Base-by-base conservation (phyloP, 2,888 invertebrate genomes). In the Eupithecia pulchellata region DNA sequence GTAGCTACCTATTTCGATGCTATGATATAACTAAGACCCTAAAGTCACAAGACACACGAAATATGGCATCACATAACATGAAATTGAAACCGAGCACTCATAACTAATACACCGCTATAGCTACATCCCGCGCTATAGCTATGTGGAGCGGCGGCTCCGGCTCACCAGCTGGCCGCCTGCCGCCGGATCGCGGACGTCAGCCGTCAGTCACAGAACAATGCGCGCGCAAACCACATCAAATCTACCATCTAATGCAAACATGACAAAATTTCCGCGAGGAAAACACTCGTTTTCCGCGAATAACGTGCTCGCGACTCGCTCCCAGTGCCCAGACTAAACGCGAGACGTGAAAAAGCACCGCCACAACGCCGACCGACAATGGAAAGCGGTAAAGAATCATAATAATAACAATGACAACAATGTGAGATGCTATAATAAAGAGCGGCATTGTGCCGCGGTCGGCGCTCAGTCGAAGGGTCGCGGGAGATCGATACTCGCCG, bases 331-430 rank as follows among this genome's bases (percentile, higher is more conserved):
- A 92, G 94, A 94, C 94, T 94, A 94, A 94, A 91, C 91, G 91
- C 90, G 92, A 89, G 86, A 91, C 91, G 92, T 94, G 94, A 94
- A 94, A 94, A 94, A 94, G 94, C 92, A 93, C 93, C 92, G 93
- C 91, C 94, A 89, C 92, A 93, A 92, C 93, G 94, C 90, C 90
- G 91, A 87, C 92, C 93, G 93, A 94, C 94, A 94, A 94, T 94
- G 93, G 93, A 94, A 94, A 94, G 94, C 94, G 93, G 93, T 91
- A 93, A 94, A 94, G 94, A 94, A 93, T 94, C 94, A 94, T 94
- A 94, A 94, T 93, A 94, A 94, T 94, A 94, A 94, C 94, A 94
- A 94, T 94, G 93, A 94, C 94, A 94, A 94, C 94, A 94, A 94
- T 94, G 93, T 94, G 93, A 93, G 94, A 94, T 94, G 93, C 91